Evolutionary conservation across 2,888 invertebrate genomes (phyloP), one percentile per base, ranked within the genome.

Genomic region (Pachydiplax longipennis): DNA sequence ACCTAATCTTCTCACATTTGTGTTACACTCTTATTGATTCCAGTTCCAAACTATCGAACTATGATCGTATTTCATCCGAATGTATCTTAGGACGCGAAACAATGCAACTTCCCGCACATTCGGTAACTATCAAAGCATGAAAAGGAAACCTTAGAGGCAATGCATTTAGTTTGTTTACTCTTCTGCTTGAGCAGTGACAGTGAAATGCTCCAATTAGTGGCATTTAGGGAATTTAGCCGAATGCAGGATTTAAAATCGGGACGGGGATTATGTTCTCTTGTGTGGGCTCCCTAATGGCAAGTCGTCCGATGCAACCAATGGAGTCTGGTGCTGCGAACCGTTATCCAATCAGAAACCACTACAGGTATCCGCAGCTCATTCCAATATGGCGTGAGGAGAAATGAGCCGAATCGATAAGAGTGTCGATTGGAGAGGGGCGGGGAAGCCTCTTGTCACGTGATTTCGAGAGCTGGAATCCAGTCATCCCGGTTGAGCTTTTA

Each of bases 331-430:
- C 83, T 83, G 53, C 53, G 65, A 65, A 65, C 87, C 87, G 58
- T 87, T 87, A 87, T 87, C 87, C 87, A 87, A 87, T 87, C 87
- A 87, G 87, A 61, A 87, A 87, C 87, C 35, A 87, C 87, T 87
- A 87, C 83, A 83, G 87, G 87, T 87, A 87, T 87, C 87, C 87
- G 65, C 87, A 87, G 53, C 87, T 65, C 87, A 61, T 87, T 87
- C 87, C 87, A 87, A 87, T 87, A 87, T 87, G 87, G 87, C 87
- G 87, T 87, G 87, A 87, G 87, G 61, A 87, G 83, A 83, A 83
- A 40, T 65, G 87, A 87, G 58, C 18, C 87, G 40, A 87, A 87
- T 87, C 87, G 87, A 87, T 87, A 87, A 87, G 87, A 87, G 87
- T 65, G 87, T 61, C 87, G 87, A 87, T 37, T 87, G 61, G 31